Percentiles rank a stretch among this genome's conserved stretches.
phyloP scores from a whole-genome alignment of 2,113 vertebrate genomes.

The Zosterops lateralis region DNA sequence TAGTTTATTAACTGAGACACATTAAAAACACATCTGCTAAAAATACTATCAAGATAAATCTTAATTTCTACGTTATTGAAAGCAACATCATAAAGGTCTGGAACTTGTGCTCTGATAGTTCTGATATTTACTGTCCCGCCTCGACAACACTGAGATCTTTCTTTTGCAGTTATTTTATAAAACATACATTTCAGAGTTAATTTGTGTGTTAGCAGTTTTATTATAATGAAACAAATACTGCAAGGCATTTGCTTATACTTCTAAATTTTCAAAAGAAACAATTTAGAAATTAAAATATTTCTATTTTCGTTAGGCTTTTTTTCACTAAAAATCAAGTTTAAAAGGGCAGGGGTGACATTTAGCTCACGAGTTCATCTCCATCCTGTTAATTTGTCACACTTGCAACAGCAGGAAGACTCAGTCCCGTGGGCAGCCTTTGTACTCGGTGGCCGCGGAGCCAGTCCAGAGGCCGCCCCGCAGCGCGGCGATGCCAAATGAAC shows the following conservation, averaged over 20 bases:
- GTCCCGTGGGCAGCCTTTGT: constrained; percentile 68
- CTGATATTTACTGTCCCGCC: background rate
- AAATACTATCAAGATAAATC: background rate
- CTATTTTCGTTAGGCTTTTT: background rate
- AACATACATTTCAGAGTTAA: rapidly evolving
- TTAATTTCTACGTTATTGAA: background rate
- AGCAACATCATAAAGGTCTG: background rate
- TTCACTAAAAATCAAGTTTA: background rate
- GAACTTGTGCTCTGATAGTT: background rate
- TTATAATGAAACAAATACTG: background rate
- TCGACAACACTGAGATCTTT: background rate
- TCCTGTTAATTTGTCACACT: constrained; percentile 65
- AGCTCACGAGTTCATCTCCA: background rate
- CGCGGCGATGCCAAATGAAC: background rate
- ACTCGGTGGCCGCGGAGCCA: constrained; percentile 1
- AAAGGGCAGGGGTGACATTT: background rate
- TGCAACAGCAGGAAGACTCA: background rate
- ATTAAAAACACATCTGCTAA: background rate
- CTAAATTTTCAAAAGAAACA: background rate
- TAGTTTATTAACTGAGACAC: background rate
- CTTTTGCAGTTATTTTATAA: background rate
- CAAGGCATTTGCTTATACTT: background rate
- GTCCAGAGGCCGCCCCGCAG: background rate
- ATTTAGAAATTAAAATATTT: background rate
- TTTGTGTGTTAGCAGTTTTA: background rate